Conservation (phyloP, 2,797 vertebrate genomes). For the Microctenopoma steveboyesi region DNA sequence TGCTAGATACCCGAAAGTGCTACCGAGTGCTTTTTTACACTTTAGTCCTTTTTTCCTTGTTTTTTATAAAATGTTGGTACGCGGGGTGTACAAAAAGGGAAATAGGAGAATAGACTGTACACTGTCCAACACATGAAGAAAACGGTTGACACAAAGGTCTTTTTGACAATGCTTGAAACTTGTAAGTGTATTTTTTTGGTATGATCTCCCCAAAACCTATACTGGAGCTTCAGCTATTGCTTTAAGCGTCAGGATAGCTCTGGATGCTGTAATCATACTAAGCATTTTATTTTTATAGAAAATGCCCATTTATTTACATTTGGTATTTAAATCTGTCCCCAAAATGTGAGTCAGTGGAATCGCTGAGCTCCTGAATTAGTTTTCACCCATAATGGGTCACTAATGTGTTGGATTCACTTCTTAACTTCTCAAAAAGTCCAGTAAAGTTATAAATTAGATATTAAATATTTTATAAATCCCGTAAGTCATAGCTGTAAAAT, state of each 20-base stretch:
- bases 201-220: too few relatives aligned
- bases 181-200: too few relatives aligned
- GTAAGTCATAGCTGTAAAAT: background rate
- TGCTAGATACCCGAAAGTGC: background rate
- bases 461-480: constrained; percentile 1
- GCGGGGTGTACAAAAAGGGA: background rate
- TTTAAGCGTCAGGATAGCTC: too few relatives aligned
- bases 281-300: too few relatives aligned
- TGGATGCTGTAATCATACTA: background rate
- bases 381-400: background rate
- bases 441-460: background rate
- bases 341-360: too few relatives aligned
- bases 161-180: background rate
- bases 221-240: too few relatives aligned
- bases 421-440: too few relatives aligned
- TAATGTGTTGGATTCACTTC: too few relatives aligned
- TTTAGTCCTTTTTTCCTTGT: background rate
- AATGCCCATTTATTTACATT: too few relatives aligned
- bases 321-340: too few relatives aligned
- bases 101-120: background rate
- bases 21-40: background rate
- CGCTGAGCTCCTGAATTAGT: too few relatives aligned
- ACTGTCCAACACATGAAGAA: too few relatives aligned
- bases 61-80: background rate
- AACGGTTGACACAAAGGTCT: background rate